Evolutionary conservation across 2,888 invertebrate genomes (phyloP), one percentile per base, ranked within the genome.

Genomic region (Dryobotodes eremita): DNA sequence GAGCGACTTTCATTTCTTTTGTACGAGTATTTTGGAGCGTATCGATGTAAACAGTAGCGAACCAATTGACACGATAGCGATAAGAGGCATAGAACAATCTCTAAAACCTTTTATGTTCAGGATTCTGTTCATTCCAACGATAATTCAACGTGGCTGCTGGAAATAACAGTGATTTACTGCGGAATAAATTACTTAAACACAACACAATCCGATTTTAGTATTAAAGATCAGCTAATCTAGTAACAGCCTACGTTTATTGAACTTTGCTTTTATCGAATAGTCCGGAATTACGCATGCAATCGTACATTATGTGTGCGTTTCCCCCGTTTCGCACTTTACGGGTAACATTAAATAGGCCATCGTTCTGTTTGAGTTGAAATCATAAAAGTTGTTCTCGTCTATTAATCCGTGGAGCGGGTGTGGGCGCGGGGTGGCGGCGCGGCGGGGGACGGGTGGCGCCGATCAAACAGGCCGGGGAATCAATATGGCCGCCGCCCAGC

Each of bases 401-500:
- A 96, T 96, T 96, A 96, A 96, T 96, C 96, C 95, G 93, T 91
- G 93, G 91, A 87, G 92, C 91, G 92, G 91, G 91, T 89, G 90
- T 85, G 89, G 83, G 89, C 42, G 85, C 80, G 80, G 86, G 82
- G 84, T 87, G 86, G 84, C 86, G 91, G 91, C 88, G 84, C 87
- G 86, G 86, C 88, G 91, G 91, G 89, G 92, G 93, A 89, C 86
- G 92, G 93, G 94, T 92, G 95, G 94, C 94, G 95, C 95, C 95
- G 96, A 96, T 96, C 96, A 96, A 96, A 96, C 95, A 95, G 96
- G 95, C 95, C 95, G 94, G 95, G 94, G 96, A 96, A 96, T 96
- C 96, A 96, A 96, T 96, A 96, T 96, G 96, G 96, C 96, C 95
- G 96, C 95, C 96, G 95, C 96, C 96, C 96, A 96, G 96, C 96